Conservation (phyloP, 2,797 vertebrate species). For the Pangasius djambal region DNA sequence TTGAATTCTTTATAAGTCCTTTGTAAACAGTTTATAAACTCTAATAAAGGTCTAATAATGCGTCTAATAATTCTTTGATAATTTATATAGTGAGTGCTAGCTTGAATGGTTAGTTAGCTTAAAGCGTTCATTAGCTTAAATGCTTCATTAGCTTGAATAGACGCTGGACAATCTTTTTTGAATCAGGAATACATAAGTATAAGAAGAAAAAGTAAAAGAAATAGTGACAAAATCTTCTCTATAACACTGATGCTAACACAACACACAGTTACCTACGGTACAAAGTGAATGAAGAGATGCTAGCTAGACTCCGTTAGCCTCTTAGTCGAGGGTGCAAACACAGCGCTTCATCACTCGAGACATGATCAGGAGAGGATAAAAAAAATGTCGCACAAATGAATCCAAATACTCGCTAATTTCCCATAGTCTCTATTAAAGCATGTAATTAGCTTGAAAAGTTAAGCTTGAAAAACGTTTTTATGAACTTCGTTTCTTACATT, state of each 20-base stretch:
- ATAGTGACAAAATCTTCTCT: neutral
- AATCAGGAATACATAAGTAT: neutral
- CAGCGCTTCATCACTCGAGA: neutral
- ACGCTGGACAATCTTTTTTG: neutral
- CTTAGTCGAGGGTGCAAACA: neutral
- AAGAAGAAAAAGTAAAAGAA: neutral
- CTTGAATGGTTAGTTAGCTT: neutral
- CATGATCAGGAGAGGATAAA: neutral
- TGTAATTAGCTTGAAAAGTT: neutral
- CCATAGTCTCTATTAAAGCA: neutral
- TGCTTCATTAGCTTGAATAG: neutral
- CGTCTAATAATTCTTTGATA: neutral
- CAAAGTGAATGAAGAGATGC: neutral
- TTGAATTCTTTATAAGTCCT: neutral
- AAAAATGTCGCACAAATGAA: neutral
- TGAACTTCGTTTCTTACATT: neutral
- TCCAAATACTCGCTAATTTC: neutral
- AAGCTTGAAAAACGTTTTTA: no score
- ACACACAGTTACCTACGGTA: neutral
- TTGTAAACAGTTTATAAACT: neutral
- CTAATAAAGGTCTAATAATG: neutral
- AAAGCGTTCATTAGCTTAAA: neutral
- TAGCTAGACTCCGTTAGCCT: neutral
- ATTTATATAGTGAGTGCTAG: neutral
- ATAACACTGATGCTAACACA: neutral